Percentiles rank a stretch among this genome's conserved stretches.
These are phyloP conservation scores for Atherix ibis DNA, from an alignment of 2,888 invertebrate genomes.

Conservation along the genomic window DNA sequence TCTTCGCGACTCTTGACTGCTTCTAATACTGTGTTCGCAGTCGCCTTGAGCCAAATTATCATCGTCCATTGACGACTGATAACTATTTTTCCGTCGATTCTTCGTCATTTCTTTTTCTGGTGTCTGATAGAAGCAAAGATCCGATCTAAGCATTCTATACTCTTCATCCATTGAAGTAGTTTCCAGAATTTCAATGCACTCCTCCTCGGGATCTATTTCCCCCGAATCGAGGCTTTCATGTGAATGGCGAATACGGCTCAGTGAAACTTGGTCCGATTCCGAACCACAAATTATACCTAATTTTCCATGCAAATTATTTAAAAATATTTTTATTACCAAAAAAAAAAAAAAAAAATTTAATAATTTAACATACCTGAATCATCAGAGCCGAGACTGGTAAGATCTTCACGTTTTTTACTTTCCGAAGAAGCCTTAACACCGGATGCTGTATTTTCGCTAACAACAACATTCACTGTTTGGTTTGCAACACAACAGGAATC, in stretches of 20 bases:
- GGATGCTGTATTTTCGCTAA: constrained; percentile 8
- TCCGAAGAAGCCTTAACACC: background rate
- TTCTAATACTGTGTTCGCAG: background rate
- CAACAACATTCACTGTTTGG: constrained; percentile 16
- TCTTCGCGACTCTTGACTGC: constrained; percentile 4
- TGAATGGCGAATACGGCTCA: constrained; percentile 39
- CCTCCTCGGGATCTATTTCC: constrained; percentile 41
- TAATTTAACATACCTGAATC: constrained; percentile 34
- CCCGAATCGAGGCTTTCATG: constrained; percentile 54
- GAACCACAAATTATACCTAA: constrained; percentile 39
- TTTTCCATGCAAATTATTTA: background rate
- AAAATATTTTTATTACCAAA: background rate
- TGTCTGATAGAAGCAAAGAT: constrained; percentile 27
- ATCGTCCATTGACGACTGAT: constrained; percentile 14
- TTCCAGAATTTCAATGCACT: constrained; percentile 34
- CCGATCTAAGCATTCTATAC: constrained; percentile 28
- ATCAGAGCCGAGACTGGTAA: constrained; percentile 41
- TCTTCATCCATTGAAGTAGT: constrained; percentile 33
- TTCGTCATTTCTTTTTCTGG: constrained; percentile 27
- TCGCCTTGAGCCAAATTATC: constrained; percentile 12
- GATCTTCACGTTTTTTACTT: constrained; percentile 34
- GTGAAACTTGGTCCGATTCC: constrained; percentile 32
- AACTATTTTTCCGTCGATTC: constrained; percentile 24
- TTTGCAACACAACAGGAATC: constrained; percentile 21
- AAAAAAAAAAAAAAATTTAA: background rate